Evolutionary conservation across 2,888 invertebrate genomes (phyloP).

Genomic region (Sympetrum striolatum): DNA sequence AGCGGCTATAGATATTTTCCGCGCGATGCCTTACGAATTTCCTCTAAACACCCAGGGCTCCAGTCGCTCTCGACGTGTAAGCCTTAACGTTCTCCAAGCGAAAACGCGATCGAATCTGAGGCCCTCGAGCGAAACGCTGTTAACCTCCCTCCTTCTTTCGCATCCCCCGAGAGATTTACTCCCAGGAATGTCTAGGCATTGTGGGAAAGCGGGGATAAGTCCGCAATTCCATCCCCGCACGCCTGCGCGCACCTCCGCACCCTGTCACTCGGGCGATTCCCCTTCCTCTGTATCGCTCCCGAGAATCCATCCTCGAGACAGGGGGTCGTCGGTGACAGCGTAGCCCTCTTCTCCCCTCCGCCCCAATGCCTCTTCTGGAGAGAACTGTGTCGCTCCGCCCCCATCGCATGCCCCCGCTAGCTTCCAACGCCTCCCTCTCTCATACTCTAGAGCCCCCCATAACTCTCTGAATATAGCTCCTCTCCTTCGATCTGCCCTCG

Average conservation of each 20-base stretch:
- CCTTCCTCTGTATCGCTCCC: neutral
- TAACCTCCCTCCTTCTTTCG: neutral
- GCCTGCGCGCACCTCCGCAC: constrained; percentile 4
- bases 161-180: neutral
- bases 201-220: neutral
- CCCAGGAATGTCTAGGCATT: neutral
- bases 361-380: neutral
- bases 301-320: neutral
- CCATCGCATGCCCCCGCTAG: constrained; percentile 16
- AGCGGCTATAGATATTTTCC: neutral
- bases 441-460: neutral
- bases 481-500: neutral
- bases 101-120: neutral
- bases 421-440: neutral
- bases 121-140: neutral
- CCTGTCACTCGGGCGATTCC: neutral
- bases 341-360: neutral
- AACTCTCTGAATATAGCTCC: neutral
- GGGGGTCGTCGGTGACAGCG: neutral
- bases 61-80: neutral
- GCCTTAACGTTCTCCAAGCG: neutral
- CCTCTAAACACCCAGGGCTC: neutral
- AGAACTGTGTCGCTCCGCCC: neutral
- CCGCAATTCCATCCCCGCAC: neutral
- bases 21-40: neutral